Base-by-base conservation (phyloP, 2,797 vertebrate genomes). In the Hydrophis major region DNA sequence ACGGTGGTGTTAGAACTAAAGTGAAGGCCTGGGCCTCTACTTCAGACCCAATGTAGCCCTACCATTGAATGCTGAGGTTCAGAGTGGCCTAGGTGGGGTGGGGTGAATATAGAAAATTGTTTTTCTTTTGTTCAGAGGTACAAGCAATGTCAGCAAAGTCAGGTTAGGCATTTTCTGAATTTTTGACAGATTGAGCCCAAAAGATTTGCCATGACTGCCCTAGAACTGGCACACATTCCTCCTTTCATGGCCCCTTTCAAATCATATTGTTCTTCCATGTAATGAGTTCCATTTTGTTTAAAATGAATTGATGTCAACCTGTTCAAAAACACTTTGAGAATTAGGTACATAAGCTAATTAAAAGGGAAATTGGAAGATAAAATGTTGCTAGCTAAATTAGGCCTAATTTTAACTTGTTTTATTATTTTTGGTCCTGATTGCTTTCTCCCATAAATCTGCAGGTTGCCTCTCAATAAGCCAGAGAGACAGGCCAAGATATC, bases 401-500 rank as follows among this genome's bases (percentile, higher is more conserved):
- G 20, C 11, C 18, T 89, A 7, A 5, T 32, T 87, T 91, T 78
- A 87, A 59, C 60, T 74, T 28, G 47, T 12, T 37, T 83, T 69
- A 69, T 32, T 74, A 74, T 89, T 14, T 55, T 69, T 87, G 57
- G 0, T 16, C 12, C 8, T 56, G 87, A 0, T 47, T 87, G 93
- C 92, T 69, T 53, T 0, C 0, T 87, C 90, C 16, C 60, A 32
- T 94, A 93, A 16, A 47, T 53, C 20, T 4, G 0, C 90, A 98
- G 98, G 93, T 93, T 92, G 91, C 92, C 92, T 3, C 93, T 57
- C 22, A 94, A 94, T 93, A 94, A 94, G 86, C 50, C 57, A 0
- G 14, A 42, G 1, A 94, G 88, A n/a, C 93, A 90, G 37, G 60
- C 95, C 1, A 61, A 96, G 25, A 63, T 98, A 59, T 86, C 93